These are phyloP conservation scores for Catamblyrhynchus diadema DNA, from an alignment of 2,797 vertebrate genomes.

Conservation along the genomic window DNA sequence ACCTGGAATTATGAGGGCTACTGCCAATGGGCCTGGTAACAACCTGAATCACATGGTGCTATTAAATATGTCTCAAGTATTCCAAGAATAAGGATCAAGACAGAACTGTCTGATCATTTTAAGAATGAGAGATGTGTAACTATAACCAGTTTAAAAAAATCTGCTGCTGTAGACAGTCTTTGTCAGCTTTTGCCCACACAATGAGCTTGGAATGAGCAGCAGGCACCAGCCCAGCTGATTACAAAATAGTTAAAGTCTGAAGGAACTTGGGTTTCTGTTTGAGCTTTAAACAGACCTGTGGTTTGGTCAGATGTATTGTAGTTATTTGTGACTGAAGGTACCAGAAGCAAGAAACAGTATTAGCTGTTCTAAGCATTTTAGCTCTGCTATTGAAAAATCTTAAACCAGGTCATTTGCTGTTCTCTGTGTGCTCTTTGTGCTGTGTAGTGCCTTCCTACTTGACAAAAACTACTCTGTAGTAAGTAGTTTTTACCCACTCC, in stretches of 20 bases:
- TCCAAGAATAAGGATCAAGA: neutral
- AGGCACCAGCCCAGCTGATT: neutral
- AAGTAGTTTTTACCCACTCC: neutral
- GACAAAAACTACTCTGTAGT: constrained; percentile 2
- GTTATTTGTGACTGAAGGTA: neutral
- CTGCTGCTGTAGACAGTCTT: neutral
- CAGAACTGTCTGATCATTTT: neutral
- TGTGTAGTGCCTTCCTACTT: neutral
- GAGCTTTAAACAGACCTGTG: neutral
- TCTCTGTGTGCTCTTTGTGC: neutral
- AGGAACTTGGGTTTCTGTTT: neutral
- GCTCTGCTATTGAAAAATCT: neutral
- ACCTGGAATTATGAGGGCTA: neutral
- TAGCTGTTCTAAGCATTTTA: neutral
- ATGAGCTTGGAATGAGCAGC: neutral
- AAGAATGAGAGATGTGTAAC: neutral
- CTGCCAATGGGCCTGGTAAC: neutral
- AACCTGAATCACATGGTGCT: neutral
- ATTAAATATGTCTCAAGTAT: neutral
- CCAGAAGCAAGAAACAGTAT: neutral
- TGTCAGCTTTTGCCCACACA: neutral
- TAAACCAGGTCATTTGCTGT: neutral
- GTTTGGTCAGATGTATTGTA: neutral
- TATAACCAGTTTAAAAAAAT: neutral
- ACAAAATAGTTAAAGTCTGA: neutral